Conservation (phyloP, 2,797 vertebrate genomes). For the Dromococcyx pavoninus region DNA sequence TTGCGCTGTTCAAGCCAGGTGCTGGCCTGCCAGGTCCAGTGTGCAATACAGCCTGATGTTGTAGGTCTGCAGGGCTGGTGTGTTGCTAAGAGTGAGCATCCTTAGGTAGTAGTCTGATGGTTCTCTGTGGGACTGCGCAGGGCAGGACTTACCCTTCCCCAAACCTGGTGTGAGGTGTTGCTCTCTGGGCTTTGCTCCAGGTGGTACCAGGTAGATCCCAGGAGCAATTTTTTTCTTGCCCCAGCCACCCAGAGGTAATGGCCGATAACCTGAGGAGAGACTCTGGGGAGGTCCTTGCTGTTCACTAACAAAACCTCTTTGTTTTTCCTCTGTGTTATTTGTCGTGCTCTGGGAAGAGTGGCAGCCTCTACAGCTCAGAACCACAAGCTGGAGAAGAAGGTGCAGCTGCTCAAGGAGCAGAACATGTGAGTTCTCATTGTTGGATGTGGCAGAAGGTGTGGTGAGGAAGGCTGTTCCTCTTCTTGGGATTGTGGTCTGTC, state of each 20-base stretch:
- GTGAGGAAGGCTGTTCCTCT: neutral
- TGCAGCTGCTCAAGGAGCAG: conserved; percentile 87
- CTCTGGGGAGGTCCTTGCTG: neutral
- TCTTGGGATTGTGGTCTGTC: neutral
- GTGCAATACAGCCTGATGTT: fast-evolving
- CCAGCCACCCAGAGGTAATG: neutral
- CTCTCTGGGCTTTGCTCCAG: neutral
- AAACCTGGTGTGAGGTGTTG: neutral
- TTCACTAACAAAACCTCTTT: neutral
- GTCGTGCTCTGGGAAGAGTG: conserved; percentile 74
- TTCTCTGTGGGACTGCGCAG: neutral
- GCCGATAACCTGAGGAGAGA: neutral
- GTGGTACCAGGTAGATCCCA: neutral
- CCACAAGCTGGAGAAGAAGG: conserved; percentile 88
- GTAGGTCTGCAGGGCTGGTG: neutral
- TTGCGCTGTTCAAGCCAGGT: neutral
- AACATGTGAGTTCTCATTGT: conserved; percentile 81
- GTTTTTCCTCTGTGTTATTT: fast-evolving
- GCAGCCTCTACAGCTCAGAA: conserved; percentile 88
- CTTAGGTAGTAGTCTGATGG: neutral
- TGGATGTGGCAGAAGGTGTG: neutral
- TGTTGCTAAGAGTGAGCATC: fast-evolving
- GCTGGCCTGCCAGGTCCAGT: neutral
- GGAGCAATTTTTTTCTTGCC: neutral
- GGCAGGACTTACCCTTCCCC: neutral